Percentiles rank a stretch among this genome's conserved stretches.
phyloP scores from a whole-genome alignment of 2,888 invertebrate genomes.

The Tachina grossa region DNA sequence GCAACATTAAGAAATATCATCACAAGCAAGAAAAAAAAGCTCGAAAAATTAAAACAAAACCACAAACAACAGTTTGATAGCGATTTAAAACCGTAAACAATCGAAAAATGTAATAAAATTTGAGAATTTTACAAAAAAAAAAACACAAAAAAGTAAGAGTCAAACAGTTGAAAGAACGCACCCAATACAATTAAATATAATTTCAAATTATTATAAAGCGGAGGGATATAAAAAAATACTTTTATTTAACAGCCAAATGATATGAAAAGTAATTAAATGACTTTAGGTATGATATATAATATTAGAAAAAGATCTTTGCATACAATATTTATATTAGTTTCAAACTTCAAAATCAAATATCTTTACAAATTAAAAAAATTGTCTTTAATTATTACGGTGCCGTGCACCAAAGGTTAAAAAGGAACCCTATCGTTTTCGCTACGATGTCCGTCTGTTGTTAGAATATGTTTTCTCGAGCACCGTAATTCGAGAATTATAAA shows the following conservation, averaged over 20 bases:
- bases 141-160: background rate
- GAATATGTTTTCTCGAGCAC: too few relatives aligned
- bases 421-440: too few relatives aligned
- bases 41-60: conserved; percentile 29
- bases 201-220: background rate
- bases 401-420: too few relatives aligned
- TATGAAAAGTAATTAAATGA: background rate
- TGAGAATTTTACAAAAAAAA: background rate
- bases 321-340: too few relatives aligned
- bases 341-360: too few relatives aligned
- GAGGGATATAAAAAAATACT: conserved; percentile 3
- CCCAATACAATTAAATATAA: background rate
- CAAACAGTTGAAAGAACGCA: background rate
- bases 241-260: background rate
- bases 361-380: too few relatives aligned
- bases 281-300: background rate
- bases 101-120: conserved; percentile 11
- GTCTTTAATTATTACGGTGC: too few relatives aligned
- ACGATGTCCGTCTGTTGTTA: too few relatives aligned
- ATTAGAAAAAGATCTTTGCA: too few relatives aligned
- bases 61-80: conserved; percentile 24
- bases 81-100: conserved; percentile 6
- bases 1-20: conserved; percentile 20
- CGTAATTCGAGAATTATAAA: too few relatives aligned
- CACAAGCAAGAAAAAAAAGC: background rate